Base-by-base conservation (phyloP, 2,888 invertebrate species). In the Trichogramma dendrolimi region DNA sequence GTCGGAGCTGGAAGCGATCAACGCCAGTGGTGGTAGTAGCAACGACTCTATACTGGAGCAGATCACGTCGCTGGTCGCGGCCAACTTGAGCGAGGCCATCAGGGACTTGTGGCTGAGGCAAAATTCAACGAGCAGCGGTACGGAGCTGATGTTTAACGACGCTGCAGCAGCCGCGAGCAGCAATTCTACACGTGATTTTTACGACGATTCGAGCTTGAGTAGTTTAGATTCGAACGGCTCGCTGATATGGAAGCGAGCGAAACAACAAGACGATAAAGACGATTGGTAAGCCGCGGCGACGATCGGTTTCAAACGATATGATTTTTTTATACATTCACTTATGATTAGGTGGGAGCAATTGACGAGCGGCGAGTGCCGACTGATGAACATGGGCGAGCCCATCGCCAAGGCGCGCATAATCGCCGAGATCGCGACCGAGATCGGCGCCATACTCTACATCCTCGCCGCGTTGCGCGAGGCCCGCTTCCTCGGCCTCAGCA, bases 401-500 rank as follows among this genome's bases (percentile, higher is more conserved):
- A 81, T 86, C 67, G 85, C 87, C 4, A 84, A 85, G 84, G 82
- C 91, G 38, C 84, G 96, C 65, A 83, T 94, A 69, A 81, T 84
- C 11, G 86, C 92, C 6, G 97, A 98, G 80, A 76, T 91, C 4
- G 76, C 89, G 0, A 86, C 94, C 71, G 87, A 93, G 75, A 73
- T 92, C 5, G 95, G 95, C 4, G 91, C 96, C 0, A 82, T 93
- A 55, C 82, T 91, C 0, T 96, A 96, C 76, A 85, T 97, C 42
- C 82, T 89, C 1, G 88, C 94, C 0, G 94, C 96, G 0, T 78
- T 92, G 55, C 82, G 94, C 6, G 96, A 96, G 80, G 92, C 94
- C 0, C 86, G 90, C 68, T 96, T 97, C 79, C 85, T 97, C 41
- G 96, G 97, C 1, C 86, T 90, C 65, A 88, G 91, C 73, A 94